Base-by-base conservation (phyloP, 2,113 vertebrate genomes). In the Chionis minor region DNA sequence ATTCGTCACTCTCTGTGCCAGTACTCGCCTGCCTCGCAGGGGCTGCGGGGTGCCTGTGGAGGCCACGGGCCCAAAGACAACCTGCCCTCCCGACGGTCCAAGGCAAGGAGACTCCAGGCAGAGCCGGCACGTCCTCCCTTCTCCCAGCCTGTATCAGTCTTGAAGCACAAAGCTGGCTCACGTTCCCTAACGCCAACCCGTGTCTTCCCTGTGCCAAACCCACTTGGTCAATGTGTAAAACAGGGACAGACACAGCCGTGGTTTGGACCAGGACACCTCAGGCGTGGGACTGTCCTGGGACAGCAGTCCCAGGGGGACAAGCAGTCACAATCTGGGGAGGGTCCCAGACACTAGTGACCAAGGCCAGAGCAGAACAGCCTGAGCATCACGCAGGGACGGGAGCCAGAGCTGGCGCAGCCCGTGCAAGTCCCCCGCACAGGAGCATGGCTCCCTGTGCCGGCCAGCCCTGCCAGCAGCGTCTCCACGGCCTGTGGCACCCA, bases 401-500 rank as follows among this genome's bases (percentile, higher is more conserved):
- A 52, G 24, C 19, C 66, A 66, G 49, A 21, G n/a, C 49, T n/a
- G 77, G 35, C 20, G 40, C 27, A 12, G 9, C n/a, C 15, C 0
- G 0, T 8, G 13, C 28, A 45, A 32, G 33, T 28, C 42, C 45
- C 14, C 15, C 24, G 33, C 6, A 10, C 19, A 7, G n/a, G 20
- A 51, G 18, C 40, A 35, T 10, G 42, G 14, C 11, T 33, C 33
- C 7, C 15, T 17, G 21, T 4, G 21, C 8, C 0, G 1, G 30
- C 26, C 58, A 47, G 11, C 17, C 18, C 33, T 5, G 24, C 35
- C 4, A 30, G 28, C 42, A 12, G 22, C 6, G 9, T 51, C 18
- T 22, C 44, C 18, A 1, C 8, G 0, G 2, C n/a, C 62, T 3
- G 28, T 2, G 1, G 69, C 44, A 45, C n/a, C 26, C 13, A 2